phyloP scores from a whole-genome alignment of 2,113 vertebrate genomes.

The Sinocyclocheilus anophthalmus region DNA sequence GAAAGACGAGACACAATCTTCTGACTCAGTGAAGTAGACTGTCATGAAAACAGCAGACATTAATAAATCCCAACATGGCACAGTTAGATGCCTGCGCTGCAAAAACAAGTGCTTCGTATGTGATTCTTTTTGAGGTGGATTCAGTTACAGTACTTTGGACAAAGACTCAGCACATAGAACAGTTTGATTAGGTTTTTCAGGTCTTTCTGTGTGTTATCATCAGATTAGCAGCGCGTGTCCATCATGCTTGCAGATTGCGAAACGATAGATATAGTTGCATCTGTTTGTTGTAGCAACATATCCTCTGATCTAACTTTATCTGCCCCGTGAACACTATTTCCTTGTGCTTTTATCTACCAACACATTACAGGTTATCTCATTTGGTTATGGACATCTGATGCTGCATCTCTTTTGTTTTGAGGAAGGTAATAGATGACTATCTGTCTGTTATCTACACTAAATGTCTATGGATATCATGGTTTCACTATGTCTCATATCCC shows the following conservation, averaged over 20 bases:
- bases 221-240: constrained; percentile 3
- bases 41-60: constrained; percentile 45
- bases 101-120: constrained; percentile 8
- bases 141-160: neutral
- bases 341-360: constrained; percentile 20
- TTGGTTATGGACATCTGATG: constrained; percentile 42
- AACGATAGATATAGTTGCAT: neutral
- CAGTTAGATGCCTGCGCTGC: constrained; percentile 2
- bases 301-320: constrained; percentile 14
- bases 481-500: neutral
- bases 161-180: neutral
- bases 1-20: constrained; percentile 56
- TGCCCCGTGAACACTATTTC: neutral
- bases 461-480: neutral
- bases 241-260: neutral
- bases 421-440: constrained; percentile 24
- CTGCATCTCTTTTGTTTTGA: constrained; percentile 7
- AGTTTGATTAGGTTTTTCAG: neutral
- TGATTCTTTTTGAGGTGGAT: neutral
- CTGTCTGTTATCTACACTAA: neutral
- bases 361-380: constrained; percentile 36
- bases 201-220: neutral
- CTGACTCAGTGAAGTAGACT: constrained; percentile 42
- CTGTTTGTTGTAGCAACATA: constrained; percentile 19
- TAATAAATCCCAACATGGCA: constrained; percentile 44